Percentiles rank a stretch among this genome's conserved stretches.
Evolutionary conservation across 2,113 vertebrate genomes (phyloP).

Genomic region (Rhinichthys klamathensis): DNA sequence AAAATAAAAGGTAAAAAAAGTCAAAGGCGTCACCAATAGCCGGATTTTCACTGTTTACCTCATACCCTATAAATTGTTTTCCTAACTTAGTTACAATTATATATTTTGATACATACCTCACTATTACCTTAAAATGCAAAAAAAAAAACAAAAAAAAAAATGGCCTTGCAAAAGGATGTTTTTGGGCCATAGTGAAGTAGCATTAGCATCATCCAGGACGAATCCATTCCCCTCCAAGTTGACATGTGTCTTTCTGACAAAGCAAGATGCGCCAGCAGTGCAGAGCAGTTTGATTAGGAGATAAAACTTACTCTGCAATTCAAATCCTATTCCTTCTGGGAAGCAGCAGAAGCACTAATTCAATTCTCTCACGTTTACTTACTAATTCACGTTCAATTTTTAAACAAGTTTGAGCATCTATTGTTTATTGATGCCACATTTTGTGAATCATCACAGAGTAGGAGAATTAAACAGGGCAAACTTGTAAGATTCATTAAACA

Average conservation of each 20-base stretch:
- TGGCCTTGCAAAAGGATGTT: not conserved
- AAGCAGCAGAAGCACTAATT: conserved; percentile 41
- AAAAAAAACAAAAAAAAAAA: not conserved
- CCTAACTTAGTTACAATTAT: not conserved
- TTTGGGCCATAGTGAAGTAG: not conserved
- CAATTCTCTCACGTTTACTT: conserved; percentile 53
- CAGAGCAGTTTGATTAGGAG: conserved; percentile 33
- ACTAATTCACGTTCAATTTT: conserved; percentile 60
- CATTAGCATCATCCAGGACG: conserved; percentile 15
- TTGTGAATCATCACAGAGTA: conserved; percentile 24
- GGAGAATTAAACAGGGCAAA: conserved; percentile 50
- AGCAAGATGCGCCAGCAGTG: conserved; percentile 6
- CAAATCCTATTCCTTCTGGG: conserved; percentile 50
- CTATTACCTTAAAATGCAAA: not conserved
- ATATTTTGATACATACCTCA: not conserved
- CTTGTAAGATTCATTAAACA: not conserved
- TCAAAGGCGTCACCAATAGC: not conserved
- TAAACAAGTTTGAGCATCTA: conserved; percentile 56
- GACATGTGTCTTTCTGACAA: conserved; percentile 38
- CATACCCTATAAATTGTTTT: not conserved
- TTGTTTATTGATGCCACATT: conserved; percentile 58
- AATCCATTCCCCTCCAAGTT: conserved; percentile 21
- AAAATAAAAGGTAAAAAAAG: not conserved
- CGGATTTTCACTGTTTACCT: not conserved
- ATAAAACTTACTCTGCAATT: conserved; percentile 61